Evolutionary conservation across 2,888 invertebrate genomes (phyloP), one percentile per base, ranked within the genome.

Genomic region (Polydrusus tereticollis): DNA sequence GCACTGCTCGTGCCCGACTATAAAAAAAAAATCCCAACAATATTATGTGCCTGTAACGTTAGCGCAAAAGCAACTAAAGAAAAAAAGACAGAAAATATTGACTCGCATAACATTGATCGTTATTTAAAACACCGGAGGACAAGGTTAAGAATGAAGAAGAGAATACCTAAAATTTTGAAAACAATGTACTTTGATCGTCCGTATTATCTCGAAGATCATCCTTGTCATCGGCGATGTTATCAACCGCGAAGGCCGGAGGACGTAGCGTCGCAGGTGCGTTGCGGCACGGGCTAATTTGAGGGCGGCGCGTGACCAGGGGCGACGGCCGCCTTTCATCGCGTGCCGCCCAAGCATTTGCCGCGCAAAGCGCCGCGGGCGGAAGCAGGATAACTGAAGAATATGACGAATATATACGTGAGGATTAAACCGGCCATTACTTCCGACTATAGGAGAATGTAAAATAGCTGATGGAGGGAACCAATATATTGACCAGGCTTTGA

Each of bases 251-350:
- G 57, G 69, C 69, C 63, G 26, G 29, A 52, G 64, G 70, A 47
- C 47, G 59, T 65, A 67, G 52, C 55, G 52, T 69, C 64, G 72
- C 74, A 72, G 72, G 74, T 72, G 74, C 69, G 74, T 38, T 59
- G 72, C 74, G 72, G 73, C 60, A 66, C 57, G 26, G 57, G 16
- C 50, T 71, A 74, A 71, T 71, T 72, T 71, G 67, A 74, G 69
- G 72, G 75, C 72, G 73, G 69, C 73, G 20, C 72, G 59, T 33
- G 59, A 57, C 71, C 62, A 20, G 29, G 58, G 63, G 73, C 69
- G 69, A 68, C 74, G 67, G 71, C 58, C 68, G 71, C 74, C 74
- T 71, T 71, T 71, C 71, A 71, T 74, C 74, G 65, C 73, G 70
- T 68, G 68, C 71, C 73, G 71, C 71, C 65, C 67, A 55, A 45